Evolutionary conservation across 1,140 invertebrate genomes (phyloP), one percentile per base, ranked within the genome.

Genomic region (Nymphalis io): DNA sequence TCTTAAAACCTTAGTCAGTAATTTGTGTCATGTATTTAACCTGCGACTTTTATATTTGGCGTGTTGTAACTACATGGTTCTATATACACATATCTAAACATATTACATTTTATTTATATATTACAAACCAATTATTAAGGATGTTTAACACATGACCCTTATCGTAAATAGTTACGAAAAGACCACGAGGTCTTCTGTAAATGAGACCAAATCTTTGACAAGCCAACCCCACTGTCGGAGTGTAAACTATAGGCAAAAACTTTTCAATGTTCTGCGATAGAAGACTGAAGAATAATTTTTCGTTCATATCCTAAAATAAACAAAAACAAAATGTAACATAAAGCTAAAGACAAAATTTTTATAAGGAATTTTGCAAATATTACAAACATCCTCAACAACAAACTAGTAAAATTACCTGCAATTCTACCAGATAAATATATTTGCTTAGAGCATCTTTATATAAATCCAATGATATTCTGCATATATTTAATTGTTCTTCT

Each of bases 171-270:
- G 98, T 98, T 60, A 99, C 96, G 82, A 98, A 99, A 1, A 99
- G 93, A 63, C 99, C 99, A 84, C 97, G 95, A 0, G 98, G 98
- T 87, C 98, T 94, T 60, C 97, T 94, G 84, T 98, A 99, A 82
- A 99, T 97, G 27, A 98, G 94, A 38, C 98, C 98, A 84, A 98
- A 99, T 80, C 98, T 97, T 92, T 99, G 98, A 88, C 99, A 99
- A 0, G 98, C 98, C 75, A 97, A 92, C 0, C 99, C 99, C 12
- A 99, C 99, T 6, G 98, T 99, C 0, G 99, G 98, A 0, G 98
- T 99, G 89, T 99, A 99, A 3, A 99, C 97, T 81, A 99, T 97
- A 0, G 99, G 99, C 96, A 99, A 98, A 92, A 99, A 95, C 80
- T 97, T 94, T 84, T 98, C 96, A 64, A 99, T 95, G 90, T 99